Percentiles rank a stretch among this genome's conserved stretches.
Conservation (phyloP, 64 coral and sea anemone species). For the Cladopsammia gracilis region DNA sequence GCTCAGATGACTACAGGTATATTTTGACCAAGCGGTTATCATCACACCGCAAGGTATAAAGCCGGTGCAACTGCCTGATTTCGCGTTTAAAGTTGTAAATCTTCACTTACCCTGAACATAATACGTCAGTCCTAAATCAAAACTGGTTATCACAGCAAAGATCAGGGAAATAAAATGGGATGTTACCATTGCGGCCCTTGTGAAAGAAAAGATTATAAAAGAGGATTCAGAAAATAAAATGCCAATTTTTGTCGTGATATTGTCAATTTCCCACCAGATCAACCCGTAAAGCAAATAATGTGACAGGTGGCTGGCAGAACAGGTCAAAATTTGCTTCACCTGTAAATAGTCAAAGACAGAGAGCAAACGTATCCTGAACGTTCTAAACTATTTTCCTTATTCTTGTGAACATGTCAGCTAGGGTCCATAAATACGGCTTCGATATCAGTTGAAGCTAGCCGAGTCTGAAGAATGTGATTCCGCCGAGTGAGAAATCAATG, state of each 20-base stretch:
- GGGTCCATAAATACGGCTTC: too few species aligned
- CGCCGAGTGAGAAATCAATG: neutral
- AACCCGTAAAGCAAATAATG: neutral
- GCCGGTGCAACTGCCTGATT: too few species aligned
- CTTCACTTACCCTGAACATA: conserved; percentile 16
- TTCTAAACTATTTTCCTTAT: neutral
- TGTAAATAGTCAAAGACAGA: neutral
- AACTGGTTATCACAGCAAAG: neutral
- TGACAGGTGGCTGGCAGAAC: conserved; percentile 2
- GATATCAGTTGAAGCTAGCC: too few species aligned
- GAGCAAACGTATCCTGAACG: neutral
- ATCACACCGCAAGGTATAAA: too few species aligned
- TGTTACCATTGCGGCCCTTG: conserved; percentile 1
- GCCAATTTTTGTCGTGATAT: neutral
- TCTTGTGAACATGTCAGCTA: neutral
- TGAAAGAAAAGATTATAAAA: neutral
- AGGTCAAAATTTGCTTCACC: conserved; percentile 6
- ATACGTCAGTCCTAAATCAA: neutral
- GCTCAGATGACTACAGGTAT: too few species aligned
- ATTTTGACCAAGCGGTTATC: too few species aligned
- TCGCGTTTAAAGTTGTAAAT: neutral
- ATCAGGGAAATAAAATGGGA: neutral
- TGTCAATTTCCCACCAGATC: neutral
- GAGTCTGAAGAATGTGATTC: too few species aligned
- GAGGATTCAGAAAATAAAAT: neutral